phyloP scores from a whole-genome alignment of 2,797 vertebrate genomes.

The Dromococcyx pavoninus region DNA sequence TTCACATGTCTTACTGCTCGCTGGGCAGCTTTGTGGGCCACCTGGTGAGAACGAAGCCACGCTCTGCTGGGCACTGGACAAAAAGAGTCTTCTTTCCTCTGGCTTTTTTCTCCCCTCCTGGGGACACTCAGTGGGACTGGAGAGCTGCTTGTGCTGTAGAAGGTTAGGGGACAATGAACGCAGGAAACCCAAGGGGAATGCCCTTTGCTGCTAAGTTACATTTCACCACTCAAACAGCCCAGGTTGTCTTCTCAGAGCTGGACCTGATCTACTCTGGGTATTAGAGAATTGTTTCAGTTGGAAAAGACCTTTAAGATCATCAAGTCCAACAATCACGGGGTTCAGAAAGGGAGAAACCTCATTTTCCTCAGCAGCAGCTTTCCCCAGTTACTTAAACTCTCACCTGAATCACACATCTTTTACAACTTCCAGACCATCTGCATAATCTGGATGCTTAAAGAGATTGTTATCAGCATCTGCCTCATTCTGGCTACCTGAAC shows the following conservation, averaged over 20 bases:
- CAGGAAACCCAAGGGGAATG: background rate
- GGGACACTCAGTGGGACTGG: background rate
- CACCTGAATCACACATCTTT: background rate
- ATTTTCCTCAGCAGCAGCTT: background rate
- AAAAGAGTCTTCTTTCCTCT: background rate
- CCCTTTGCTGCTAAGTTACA: background rate
- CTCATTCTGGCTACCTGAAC: background rate
- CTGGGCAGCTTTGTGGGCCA: background rate
- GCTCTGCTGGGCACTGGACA: background rate
- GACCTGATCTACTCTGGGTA: background rate
- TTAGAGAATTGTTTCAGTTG: too few relatives aligned
- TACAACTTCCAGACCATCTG: background rate
- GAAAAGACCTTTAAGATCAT: too few relatives aligned
- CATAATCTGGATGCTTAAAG: background rate
- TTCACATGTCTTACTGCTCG: background rate
- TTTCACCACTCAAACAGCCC: background rate
- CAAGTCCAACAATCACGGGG: too few relatives aligned
- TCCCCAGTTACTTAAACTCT: background rate
- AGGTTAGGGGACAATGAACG: background rate
- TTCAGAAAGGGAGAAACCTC: background rate
- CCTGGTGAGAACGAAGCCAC: background rate
- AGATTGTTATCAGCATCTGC: background rate
- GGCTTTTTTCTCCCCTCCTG: background rate
- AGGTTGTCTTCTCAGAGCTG: background rate
- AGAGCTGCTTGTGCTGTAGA: background rate